Conservation (phyloP, 2,888 invertebrate species). For the Endomychus coccineus region DNA sequence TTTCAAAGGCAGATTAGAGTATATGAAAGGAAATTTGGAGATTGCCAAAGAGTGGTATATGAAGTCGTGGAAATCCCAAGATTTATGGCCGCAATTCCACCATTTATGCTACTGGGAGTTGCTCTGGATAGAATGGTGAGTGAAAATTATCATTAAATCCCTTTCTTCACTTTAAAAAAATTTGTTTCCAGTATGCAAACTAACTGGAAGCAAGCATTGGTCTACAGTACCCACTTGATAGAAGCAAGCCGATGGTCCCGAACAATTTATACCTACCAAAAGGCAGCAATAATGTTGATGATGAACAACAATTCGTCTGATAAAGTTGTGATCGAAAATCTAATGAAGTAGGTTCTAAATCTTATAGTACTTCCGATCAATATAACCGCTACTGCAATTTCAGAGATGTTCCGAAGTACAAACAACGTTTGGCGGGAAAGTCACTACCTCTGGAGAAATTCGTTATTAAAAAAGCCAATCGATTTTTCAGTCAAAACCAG, state of each 20-base stretch:
- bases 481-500: slow-evolving; percentile 68
- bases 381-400: slow-evolving; percentile 20
- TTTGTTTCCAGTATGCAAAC: slow-evolving; percentile 49
- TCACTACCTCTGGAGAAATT: slow-evolving; percentile 97
- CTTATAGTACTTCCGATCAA: slow-evolving; percentile 1
- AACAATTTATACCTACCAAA: slow-evolving; percentile 85
- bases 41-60: slow-evolving; percentile 68
- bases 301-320: slow-evolving; percentile 49
- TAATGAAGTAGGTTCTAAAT: slow-evolving; percentile 56
- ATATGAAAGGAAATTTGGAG: slow-evolving; percentile 70
- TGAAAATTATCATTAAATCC: slow-evolving; percentile 13
- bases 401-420: slow-evolving; percentile 72
- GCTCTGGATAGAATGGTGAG: slow-evolving; percentile 79
- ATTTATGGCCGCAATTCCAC: slow-evolving; percentile 84
- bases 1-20: slow-evolving; percentile 78
- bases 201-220: slow-evolving; percentile 71
- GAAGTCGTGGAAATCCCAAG: slow-evolving; percentile 73
- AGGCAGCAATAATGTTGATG: slow-evolving; percentile 77
- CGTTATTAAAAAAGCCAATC: slow-evolving; percentile 74
- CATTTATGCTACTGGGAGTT: slow-evolving; percentile 93
- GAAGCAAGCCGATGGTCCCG: slow-evolving; percentile 85
- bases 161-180: background rate
- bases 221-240: slow-evolving; percentile 63
- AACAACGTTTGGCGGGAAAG: slow-evolving; percentile 90
- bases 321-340: slow-evolving; percentile 49